phyloP scores from a whole-genome alignment of 1,140 invertebrate species.

The Drosophila nikananu region DNA sequence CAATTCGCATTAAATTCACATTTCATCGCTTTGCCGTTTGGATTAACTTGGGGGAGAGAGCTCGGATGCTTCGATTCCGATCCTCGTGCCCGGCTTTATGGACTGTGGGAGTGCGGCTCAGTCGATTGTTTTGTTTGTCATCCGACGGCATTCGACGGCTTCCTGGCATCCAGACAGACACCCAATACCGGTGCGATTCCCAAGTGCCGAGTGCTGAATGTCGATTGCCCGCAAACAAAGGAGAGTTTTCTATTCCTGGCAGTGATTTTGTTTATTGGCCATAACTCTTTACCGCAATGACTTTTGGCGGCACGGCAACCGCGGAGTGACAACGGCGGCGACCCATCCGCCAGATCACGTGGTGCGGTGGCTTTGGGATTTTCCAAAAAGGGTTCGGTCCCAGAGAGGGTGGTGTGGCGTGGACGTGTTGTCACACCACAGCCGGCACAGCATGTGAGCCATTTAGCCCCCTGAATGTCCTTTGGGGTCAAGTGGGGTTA shows the following conservation, averaged over 20 bases:
- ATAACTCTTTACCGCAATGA: conserved; percentile 80
- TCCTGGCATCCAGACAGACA: conserved; percentile 13
- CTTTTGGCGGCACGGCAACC: conserved; percentile 33
- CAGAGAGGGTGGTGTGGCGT: background rate
- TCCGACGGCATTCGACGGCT: conserved; percentile 7
- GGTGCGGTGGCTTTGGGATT: background rate
- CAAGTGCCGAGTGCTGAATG: conserved; percentile 43
- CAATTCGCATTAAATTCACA: conserved; percentile 80
- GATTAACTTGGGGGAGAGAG: conserved; percentile 44
- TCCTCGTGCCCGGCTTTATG: conserved; percentile 50
- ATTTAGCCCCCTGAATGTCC: conserved; percentile 28
- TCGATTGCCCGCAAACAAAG: conserved; percentile 58
- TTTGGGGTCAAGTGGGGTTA: conserved; percentile 42
- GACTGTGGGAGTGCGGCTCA: conserved; percentile 28
- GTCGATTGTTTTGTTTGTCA: conserved; percentile 58
- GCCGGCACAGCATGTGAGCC: conserved; percentile 35
- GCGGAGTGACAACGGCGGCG: conserved; percentile 40
- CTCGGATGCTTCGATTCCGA: conserved; percentile 11
- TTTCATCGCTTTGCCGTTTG: conserved; percentile 63
- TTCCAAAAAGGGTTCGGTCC: conserved; percentile 7
- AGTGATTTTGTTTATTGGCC: conserved; percentile 82
- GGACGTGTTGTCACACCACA: conserved; percentile 38
- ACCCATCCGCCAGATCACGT: conserved; percentile 3
- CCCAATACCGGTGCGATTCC: conserved; percentile 34
- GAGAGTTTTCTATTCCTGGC: conserved; percentile 52